Evolutionary conservation across 2,888 invertebrate genomes (phyloP), one percentile per base, ranked within the genome.

Genomic region (Athalia cordata): DNA sequence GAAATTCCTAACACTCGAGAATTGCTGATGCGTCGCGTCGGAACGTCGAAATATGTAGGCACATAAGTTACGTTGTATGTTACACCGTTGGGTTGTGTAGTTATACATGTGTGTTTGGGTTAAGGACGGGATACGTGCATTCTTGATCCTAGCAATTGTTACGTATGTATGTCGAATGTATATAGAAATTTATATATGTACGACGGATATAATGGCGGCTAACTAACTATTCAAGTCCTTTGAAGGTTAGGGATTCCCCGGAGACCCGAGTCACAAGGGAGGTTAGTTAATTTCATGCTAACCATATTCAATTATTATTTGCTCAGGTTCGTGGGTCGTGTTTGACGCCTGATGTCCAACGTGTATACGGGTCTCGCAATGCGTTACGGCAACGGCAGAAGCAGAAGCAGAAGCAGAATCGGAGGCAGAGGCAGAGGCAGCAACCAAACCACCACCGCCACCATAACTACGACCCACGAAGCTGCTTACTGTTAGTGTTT

Each of bases 301-400:
- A 72, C 72, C 72, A 72, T 72, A 72, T 72, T 72, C 72, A 72
- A 72, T 72, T 72, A 72, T 72, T 72, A 72, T 72, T 72, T 72
- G 72, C 72, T 72, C 72, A 72, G 72, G 72, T 68, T 68, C 52
- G 52, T 68, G 68, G 68, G 68, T 72, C 72, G 72, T 72, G 72
- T 72, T 72, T 72, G 72, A 72, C 72, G 72, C 72, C 72, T 72
- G 29, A 59, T 59, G 55, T 11, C 55, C 72, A 29, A 68, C 68
- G 68, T 55, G 29, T 29, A 29, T 55, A 8, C n/a, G 68, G 52
- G 50, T 11, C 65, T 68, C 52, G 68, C 13, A 50, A 50, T 55
- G 11, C 55, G 8, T 8, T 55, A 68, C 15, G 43, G 47, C 29
- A 29, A 2, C 1, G 2, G 29, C 29, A 29, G 29, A 29, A 29